Conservation (phyloP, 2,888 invertebrate genomes). For the Volucella bombylans region DNA sequence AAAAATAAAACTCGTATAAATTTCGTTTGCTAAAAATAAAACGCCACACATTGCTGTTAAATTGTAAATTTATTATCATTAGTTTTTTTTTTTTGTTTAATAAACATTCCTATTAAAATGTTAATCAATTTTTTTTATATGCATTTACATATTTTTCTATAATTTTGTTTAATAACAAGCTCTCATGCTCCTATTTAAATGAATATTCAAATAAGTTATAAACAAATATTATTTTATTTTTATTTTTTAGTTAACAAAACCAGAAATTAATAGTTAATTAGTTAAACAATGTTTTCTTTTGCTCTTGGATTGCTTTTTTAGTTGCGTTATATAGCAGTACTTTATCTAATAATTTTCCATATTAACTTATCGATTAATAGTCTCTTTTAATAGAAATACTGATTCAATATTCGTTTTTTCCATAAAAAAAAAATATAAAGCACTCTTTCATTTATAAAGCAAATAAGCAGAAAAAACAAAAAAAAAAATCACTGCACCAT, state of each 20-base stretch:
- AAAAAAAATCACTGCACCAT: constrained; percentile 38
- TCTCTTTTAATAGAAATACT: constrained; percentile 36
- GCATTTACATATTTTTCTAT: constrained; percentile 1
- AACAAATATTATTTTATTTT: constrained; percentile 34
- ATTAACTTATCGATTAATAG: constrained; percentile 19
- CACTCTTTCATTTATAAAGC: constrained; percentile 41
- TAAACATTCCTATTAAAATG: constrained; percentile 27
- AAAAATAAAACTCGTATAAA: constrained; percentile 20
- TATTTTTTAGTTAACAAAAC: neutral
- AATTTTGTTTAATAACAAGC: constrained; percentile 24
- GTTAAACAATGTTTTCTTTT: too few relatives aligned
- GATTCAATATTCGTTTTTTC: constrained; percentile 1
- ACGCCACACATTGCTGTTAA: constrained; percentile 64
- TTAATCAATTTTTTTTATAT: constrained; percentile 16
- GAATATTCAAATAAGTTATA: constrained; percentile 29
- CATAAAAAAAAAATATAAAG: neutral
- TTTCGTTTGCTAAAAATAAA: constrained; percentile 51
- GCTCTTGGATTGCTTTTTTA: constrained; percentile 1
- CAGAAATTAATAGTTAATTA: neutral
- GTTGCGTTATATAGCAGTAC: constrained; percentile 20
- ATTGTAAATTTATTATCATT: constrained; percentile 62
- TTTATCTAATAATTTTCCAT: constrained; percentile 16
- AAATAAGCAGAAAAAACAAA: constrained; percentile 42
- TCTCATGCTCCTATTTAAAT: constrained; percentile 52
- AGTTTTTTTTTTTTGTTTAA: neutral